Evolutionary conservation across 2,888 invertebrate genomes (phyloP).

Genomic region (Drosophila conformis): DNA sequence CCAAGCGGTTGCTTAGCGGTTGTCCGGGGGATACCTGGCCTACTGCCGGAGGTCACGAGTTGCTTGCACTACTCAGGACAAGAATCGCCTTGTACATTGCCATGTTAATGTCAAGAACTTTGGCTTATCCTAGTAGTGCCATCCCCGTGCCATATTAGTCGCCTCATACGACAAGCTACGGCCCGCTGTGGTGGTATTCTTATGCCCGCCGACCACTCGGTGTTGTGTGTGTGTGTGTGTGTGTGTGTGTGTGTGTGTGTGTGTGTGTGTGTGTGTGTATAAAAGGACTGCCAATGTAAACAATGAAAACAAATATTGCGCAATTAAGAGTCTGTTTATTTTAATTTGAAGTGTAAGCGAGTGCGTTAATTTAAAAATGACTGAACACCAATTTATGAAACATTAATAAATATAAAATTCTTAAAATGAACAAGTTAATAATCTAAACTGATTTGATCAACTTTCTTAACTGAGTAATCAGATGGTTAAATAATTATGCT

Average conservation of each 20-base stretch:
- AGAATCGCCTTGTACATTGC: too few relatives aligned
- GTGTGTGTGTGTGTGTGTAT: not conserved
- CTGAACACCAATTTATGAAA: not conserved
- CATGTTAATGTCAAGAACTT: too few relatives aligned
- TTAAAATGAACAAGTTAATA: not conserved
- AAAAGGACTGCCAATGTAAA: not conserved
- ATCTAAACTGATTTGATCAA: not conserved
- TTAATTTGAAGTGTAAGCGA: not conserved
- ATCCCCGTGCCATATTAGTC: too few relatives aligned
- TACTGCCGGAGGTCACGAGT: too few relatives aligned
- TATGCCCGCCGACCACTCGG: too few relatives aligned
- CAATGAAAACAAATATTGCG: conserved; percentile 9
- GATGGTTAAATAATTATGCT: not conserved
- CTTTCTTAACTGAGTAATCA: too few relatives aligned
- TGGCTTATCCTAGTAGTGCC: too few relatives aligned
- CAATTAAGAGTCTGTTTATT: conserved; percentile 20
- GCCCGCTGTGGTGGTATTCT: too few relatives aligned
- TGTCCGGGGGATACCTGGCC: too few relatives aligned
- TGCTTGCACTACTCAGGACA: too few relatives aligned
- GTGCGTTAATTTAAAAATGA: not conserved
- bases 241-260: not conserved
- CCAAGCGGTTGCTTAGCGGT: too few relatives aligned
- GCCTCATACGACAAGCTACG: too few relatives aligned
- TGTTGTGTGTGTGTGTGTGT: not conserved
- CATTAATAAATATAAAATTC: not conserved